Evolutionary conservation across 37 sponge, comb jelly and placozoan genomes (phyloP), one percentile per base, ranked within the genome.

Genomic region (Amphimedon queenslandica): DNA sequence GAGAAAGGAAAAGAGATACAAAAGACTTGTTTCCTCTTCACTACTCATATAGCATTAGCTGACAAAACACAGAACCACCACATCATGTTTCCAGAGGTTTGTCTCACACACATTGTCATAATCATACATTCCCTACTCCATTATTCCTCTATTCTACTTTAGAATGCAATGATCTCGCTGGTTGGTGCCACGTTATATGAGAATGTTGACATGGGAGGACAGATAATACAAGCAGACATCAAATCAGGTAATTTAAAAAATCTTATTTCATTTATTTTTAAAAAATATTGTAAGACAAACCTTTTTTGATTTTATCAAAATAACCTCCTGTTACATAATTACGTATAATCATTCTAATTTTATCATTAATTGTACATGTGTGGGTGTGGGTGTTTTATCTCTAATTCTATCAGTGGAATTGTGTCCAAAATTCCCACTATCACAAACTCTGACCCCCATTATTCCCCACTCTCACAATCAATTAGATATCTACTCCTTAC

Each of bases 101-200:
- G 29, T 40, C 13, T 69, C 40, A 0, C 56, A 33, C 24, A 25
- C 60, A 47, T 11, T 37, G 36, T 24, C 34, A 42, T 29, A 28
- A 31, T 55, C 57, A 2, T 30, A 20, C 71, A 24, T 51, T 21
- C 56, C 3, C 71, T 43, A 24, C 37, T 25, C 28, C 11, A 25
- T 29, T 34, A 25, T 51, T 21, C 56, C 35, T n/a, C 72, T 67
- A 27, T 42, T 35, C 65, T 36, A 2, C 37, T 34, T 32, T 35
- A 90, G 90, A 72, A 82, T 65, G 90, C 86, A 0, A 80, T 90
- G 82, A 77, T 84, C 51, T 64, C 90, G 0, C 71, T 90, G 28
- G 69, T 55, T 40, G 82, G 86, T 2, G 90, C 90, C 24, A 87
- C 76, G 38, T 77, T 90, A 23, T 72, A 80, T 63, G 72, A 71